Evolutionary conservation across 2,797 vertebrate species (phyloP), one percentile per base, ranked within the genome.

Genomic region (Sparidentex hasta): DNA sequence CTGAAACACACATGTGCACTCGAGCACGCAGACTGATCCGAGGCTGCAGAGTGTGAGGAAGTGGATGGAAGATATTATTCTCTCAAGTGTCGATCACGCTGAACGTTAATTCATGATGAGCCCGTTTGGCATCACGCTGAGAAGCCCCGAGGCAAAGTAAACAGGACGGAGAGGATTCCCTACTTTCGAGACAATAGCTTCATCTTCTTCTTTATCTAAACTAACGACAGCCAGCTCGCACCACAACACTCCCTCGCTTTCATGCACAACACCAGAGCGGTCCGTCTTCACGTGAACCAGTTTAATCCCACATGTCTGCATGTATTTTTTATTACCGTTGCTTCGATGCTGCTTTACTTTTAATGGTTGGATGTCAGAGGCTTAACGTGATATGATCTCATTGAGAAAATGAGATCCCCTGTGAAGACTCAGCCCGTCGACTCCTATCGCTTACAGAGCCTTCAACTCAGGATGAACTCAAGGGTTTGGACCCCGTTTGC

Each of bases 141-240:
- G 67, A 74, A 41, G 69, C 68, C 87, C 72, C 11, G 2, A 54
- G 87, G 81, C 72, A 48, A 78, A 74, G 69, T 80, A 81, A 91
- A 88, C 69, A 87, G 27, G 27, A 27, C 3, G 27, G 65, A 73
- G 71, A 65, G 68, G 63, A 74, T 54, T 61, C 41, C 27, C 67
- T 48, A 23, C 50, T 74, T 71, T 63, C 55, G 66, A 68, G 63
- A 82, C 75, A 71, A 67, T 51, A 64, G 56, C 20, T 51, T 80
- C 70, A 78, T 76, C 66, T 79, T 79, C 59, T 2, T 33, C 58
- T 48, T 47, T 16, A 81, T 55, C 55, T 56, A 33, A 50, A 69
- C 41, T 69, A 69, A 67, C 66, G 55, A 13, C 57, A 82, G 67
- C 67, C 62, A 23, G 66, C 33, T 38, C 46, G 41, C 38, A 50